Percentiles rank a stretch among this genome's conserved stretches.
Evolutionary conservation across 2,797 vertebrate genomes (phyloP).

Genomic region (Smutsia temminckii): DNA sequence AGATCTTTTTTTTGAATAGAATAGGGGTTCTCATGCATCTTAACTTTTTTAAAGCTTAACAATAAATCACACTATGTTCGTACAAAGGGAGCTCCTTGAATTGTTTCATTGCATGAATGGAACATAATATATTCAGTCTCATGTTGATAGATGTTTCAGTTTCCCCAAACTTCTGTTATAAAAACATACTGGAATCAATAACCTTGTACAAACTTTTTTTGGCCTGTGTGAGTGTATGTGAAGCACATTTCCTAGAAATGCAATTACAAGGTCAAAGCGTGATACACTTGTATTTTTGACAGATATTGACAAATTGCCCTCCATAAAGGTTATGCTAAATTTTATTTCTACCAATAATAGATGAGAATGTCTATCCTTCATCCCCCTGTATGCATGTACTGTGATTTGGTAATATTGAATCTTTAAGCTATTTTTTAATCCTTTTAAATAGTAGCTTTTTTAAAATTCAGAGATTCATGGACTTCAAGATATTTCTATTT

Average conservation of each 20-base stretch:
- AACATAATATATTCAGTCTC: neutral
- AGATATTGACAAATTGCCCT: neutral
- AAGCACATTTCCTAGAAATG: neutral
- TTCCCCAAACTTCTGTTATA: neutral
- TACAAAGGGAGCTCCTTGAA: neutral
- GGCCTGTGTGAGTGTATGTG: neutral
- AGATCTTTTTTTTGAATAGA: neutral
- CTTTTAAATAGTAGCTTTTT: neutral
- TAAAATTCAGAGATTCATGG: neutral
- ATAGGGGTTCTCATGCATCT: neutral
- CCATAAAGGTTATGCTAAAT: neutral
- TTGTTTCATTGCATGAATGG: neutral
- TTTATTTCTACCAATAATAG: neutral
- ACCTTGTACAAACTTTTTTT: neutral
- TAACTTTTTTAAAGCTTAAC: neutral
- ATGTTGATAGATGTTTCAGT: neutral
- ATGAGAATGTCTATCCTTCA: neutral
- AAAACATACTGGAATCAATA: neutral
- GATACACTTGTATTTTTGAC: neutral
- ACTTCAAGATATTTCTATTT: neutral
- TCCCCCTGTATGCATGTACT: accelerated
- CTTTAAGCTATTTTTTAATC: neutral
- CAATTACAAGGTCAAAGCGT: neutral
- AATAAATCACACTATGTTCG: neutral
- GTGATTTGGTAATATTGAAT: neutral